phyloP scores from a whole-genome alignment of 1,140 invertebrate genomes.

The Popillia japonica region DNA sequence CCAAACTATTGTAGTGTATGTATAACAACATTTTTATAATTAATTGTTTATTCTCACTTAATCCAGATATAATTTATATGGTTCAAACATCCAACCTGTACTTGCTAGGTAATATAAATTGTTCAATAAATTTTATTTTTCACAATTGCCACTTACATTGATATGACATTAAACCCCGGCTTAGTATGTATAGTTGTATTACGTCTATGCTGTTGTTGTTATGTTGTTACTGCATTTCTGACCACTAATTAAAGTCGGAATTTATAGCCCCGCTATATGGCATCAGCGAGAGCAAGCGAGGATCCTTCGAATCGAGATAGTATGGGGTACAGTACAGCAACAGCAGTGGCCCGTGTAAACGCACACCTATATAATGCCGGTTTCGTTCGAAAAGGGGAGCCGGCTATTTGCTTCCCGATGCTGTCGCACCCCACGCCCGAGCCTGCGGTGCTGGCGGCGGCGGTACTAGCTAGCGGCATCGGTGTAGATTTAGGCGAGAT shows the following conservation, averaged over 20 bases:
- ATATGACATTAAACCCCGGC: no score
- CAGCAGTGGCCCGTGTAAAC: neutral
- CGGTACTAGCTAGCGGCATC: neutral
- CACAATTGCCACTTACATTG: no score
- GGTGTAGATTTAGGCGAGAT: slow-evolving; percentile 38
- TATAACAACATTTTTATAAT: no score
- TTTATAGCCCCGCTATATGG: neutral
- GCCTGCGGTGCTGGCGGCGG: neutral
- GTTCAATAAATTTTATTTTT: no score
- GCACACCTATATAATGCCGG: neutral
- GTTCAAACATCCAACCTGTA: no score
- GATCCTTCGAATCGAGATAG: neutral
- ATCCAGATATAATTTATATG: no score
- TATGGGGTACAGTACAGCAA: neutral
- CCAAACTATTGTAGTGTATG: no score
- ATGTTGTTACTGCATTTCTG: neutral
- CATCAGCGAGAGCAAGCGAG: neutral
- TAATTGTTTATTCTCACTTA: no score
- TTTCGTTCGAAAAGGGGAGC: neutral
- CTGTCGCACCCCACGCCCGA: neutral
- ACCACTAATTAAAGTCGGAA: slow-evolving; percentile 24
- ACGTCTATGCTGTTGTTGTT: neutral
- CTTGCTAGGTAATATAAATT: no score
- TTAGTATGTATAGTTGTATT: no score
- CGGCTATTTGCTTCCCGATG: neutral